These are phyloP conservation scores for Oncorhynchus gorbuscha DNA, from an alignment of 2,113 vertebrate genomes.

Conservation along the genomic window DNA sequence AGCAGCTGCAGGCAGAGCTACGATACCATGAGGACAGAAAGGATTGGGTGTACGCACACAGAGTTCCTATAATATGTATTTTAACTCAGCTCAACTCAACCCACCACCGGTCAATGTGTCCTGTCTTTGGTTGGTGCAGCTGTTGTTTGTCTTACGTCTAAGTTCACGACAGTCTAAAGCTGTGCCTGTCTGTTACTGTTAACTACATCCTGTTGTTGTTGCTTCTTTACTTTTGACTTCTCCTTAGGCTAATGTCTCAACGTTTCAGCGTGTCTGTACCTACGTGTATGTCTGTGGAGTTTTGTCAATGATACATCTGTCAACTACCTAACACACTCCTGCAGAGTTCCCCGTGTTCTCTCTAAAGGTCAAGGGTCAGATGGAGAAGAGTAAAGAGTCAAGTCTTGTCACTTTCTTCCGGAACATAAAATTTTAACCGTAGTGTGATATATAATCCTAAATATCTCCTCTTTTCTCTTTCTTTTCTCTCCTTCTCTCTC, in stretches of 20 bases:
- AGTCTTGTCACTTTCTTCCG: slow-evolving; percentile 18
- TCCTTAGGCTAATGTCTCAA: slow-evolving; percentile 77
- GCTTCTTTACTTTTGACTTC: slow-evolving; percentile 70
- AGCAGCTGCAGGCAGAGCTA: slow-evolving; percentile 62
- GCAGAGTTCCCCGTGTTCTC: slow-evolving; percentile 58
- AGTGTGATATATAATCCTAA: slow-evolving; percentile 84
- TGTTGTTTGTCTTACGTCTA: slow-evolving; percentile 52
- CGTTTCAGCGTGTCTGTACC: slow-evolving; percentile 68
- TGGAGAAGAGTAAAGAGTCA: slow-evolving; percentile 44
- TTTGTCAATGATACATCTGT: slow-evolving; percentile 48
- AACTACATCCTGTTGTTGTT: slow-evolving; percentile 63
- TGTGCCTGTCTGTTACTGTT: slow-evolving; percentile 70
- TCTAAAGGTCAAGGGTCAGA: slow-evolving; percentile 47
- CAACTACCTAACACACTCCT: slow-evolving; percentile 44
- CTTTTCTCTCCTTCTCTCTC: slow-evolving; percentile 82
- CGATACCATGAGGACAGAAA: slow-evolving; percentile 58
- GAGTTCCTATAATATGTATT: slow-evolving; percentile 70
- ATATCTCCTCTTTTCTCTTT: slow-evolving; percentile 89
- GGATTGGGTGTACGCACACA: slow-evolving; percentile 61
- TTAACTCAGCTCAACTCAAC: slow-evolving; percentile 58
- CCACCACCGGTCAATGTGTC: slow-evolving; percentile 69
- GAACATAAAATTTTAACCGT: slow-evolving; percentile 31
- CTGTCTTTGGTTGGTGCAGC: slow-evolving; percentile 69
- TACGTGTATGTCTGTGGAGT: slow-evolving; percentile 53
- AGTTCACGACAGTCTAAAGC: slow-evolving; percentile 49